phyloP scores from a whole-genome alignment of 2,888 invertebrate genomes.

The Limnephilus rhombicus region DNA sequence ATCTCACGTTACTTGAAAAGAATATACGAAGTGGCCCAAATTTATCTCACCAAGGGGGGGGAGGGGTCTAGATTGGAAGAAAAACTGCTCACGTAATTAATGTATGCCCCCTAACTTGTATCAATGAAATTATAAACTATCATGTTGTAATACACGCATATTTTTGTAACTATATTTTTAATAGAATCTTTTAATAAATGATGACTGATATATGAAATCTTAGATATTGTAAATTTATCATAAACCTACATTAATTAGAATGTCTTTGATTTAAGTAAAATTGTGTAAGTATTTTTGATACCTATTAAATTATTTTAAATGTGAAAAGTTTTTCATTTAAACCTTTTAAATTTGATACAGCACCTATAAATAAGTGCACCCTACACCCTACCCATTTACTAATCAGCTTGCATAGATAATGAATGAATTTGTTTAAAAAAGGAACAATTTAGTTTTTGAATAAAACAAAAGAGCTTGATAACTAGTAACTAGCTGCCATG shows the following conservation, averaged over 20 bases:
- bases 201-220: constrained; percentile 26
- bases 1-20: too few species aligned
- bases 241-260: not conserved
- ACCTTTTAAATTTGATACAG: too few species aligned
- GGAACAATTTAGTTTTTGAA: not conserved
- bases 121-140: not conserved
- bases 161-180: not conserved
- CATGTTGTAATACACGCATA: not conserved
- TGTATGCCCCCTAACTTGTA: not conserved
- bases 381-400: not conserved
- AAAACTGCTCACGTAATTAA: too few species aligned
- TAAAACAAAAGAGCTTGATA: not conserved
- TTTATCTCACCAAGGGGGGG: too few species aligned
- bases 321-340: not conserved
- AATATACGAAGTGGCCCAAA: too few species aligned
- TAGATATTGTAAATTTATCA: constrained; percentile 16
- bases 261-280: not conserved
- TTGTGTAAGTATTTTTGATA: constrained; percentile 33
- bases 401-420: not conserved
- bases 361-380: not conserved
- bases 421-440: not conserved
- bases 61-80: too few species aligned
- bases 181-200: not conserved
- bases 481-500: not conserved
- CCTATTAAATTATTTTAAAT: constrained; percentile 32